Conservation (phyloP, 2,797 vertebrate species). For the Parambassis ranga region DNA sequence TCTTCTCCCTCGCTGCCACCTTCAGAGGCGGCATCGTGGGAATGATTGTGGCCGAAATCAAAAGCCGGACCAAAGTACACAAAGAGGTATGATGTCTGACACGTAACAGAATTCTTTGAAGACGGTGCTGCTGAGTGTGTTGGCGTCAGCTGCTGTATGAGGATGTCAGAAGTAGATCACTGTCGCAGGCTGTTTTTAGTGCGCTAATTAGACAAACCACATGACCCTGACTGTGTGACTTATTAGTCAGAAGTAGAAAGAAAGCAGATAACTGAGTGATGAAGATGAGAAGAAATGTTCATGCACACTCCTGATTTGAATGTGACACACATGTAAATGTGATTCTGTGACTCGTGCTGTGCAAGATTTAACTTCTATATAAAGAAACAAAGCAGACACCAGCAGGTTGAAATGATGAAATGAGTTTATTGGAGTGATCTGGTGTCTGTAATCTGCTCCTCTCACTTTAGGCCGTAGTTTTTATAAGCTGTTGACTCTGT, state of each 20-base stretch:
- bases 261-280: background rate
- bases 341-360: too few species aligned
- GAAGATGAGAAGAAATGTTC: too few species aligned
- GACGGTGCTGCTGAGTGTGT: background rate
- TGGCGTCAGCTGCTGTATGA: background rate
- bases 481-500: background rate
- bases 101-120: background rate
- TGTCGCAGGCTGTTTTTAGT: conserved; percentile 56
- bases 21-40: conserved; percentile 95
- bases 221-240: conserved; percentile 22
- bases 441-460: background rate
- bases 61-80: conserved; percentile 97
- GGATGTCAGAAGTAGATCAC: conserved; percentile 44
- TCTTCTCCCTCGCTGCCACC: conserved; percentile 97
- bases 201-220: conserved; percentile 44
- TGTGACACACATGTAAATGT: rapidly evolving
- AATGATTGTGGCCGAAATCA: conserved; percentile 99
- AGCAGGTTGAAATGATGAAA: background rate
- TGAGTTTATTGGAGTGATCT: background rate
- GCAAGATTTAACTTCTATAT: background rate
- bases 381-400: background rate
- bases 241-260: background rate
- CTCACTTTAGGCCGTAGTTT: background rate
- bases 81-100: conserved; percentile 86
- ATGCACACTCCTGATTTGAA: background rate